Evolutionary conservation across 2,113 vertebrate species (phyloP).

Genomic region (Eclectus roratus): DNA sequence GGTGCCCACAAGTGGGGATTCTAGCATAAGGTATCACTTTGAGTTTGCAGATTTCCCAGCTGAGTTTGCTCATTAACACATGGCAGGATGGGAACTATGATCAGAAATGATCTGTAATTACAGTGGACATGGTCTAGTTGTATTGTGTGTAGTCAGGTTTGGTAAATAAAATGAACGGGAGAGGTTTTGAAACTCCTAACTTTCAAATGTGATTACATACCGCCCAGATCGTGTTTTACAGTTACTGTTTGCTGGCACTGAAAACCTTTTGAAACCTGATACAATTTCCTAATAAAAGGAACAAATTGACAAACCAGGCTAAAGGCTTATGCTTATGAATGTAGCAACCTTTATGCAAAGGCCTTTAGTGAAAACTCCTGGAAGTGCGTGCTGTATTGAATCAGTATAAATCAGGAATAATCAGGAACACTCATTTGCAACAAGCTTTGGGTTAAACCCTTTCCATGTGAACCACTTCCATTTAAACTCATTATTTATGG

Average conservation of each 20-base stretch:
- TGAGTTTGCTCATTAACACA: not conserved
- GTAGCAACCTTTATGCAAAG: not conserved
- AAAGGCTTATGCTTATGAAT: not conserved
- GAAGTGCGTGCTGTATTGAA: not conserved
- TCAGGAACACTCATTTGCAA: constrained; percentile 19
- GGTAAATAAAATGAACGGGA: not conserved
- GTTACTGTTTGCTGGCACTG: not conserved
- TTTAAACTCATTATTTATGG: constrained; percentile 44
- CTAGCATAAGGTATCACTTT: not conserved
- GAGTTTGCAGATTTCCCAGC: not conserved
- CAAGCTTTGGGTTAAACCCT: not conserved
- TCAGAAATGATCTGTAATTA: not conserved
- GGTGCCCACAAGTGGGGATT: not conserved
- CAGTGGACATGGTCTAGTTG: not conserved
- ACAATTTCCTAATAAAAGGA: not conserved
- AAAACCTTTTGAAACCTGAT: not conserved
- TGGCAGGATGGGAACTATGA: not conserved
- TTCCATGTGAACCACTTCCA: not conserved
- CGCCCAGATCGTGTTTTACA: not conserved
- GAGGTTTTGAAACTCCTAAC: not conserved
- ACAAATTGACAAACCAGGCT: not conserved
- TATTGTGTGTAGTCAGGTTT: not conserved
- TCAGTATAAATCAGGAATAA: constrained; percentile 39
- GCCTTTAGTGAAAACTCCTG: constrained; percentile 28
- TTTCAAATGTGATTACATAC: not conserved